Evolutionary conservation across 1,140 invertebrate species (phyloP).

Genomic region (Samia ricini): DNA sequence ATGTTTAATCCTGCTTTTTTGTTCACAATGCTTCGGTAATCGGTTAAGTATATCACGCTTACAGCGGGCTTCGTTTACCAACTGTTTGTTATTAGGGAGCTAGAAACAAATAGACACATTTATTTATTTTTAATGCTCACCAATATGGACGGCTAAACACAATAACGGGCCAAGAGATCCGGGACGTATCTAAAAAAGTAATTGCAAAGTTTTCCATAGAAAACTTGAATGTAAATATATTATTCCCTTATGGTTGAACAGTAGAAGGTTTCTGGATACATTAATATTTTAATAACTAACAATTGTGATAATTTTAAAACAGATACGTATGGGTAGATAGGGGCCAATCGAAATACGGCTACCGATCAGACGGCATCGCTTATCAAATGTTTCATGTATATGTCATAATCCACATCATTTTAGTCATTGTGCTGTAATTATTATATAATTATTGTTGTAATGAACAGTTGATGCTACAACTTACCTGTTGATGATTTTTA

Average conservation of each 20-base stretch:
- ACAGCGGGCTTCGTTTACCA: slow-evolving; percentile 44
- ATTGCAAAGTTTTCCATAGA: too few species aligned
- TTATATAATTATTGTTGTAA: slow-evolving; percentile 54
- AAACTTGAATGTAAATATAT: too few species aligned
- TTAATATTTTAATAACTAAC: slow-evolving; percentile 13
- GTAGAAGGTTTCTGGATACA: slow-evolving; percentile 28
- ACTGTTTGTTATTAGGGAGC: slow-evolving; percentile 46
- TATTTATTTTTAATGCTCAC: slow-evolving; percentile 13
- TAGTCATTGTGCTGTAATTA: slow-evolving; percentile 72
- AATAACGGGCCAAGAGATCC: slow-evolving; percentile 42
- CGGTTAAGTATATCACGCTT: slow-evolving; percentile 29
- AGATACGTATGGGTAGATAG: not conserved
- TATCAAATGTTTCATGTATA: slow-evolving; percentile 46
- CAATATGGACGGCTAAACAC: slow-evolving; percentile 33
- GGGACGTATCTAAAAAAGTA: too few species aligned
- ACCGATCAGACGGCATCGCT: slow-evolving; percentile 40
- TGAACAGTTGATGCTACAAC: slow-evolving; percentile 74
- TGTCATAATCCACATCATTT: slow-evolving; percentile 62
- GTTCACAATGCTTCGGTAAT: slow-evolving; percentile 50
- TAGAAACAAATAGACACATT: slow-evolving; percentile 17
- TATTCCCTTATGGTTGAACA: slow-evolving; percentile 34
- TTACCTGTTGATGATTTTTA: slow-evolving; percentile 70
- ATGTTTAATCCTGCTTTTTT: not conserved
- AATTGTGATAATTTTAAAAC: not conserved
- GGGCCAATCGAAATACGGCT: not conserved